phyloP scores from a whole-genome alignment of 2,113 vertebrate genomes.

The Symphodus melops region DNA sequence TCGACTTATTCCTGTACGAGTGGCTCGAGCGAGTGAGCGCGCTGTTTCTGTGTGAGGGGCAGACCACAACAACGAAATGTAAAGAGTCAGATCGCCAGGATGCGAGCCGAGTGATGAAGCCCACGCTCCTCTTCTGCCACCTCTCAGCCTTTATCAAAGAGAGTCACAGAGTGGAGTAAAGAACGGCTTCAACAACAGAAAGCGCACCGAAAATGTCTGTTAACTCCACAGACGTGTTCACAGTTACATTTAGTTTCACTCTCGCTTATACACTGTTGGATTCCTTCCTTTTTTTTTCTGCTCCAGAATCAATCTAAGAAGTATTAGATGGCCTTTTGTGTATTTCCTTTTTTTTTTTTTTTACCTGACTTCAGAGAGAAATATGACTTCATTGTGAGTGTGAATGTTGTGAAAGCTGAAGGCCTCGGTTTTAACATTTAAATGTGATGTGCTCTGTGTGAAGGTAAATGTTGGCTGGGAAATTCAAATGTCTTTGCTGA shows the following conservation, averaged over 20 bases:
- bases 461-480: conserved; percentile 70
- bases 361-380: neutral
- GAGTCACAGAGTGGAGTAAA: neutral
- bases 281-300: neutral
- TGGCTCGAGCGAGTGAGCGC: neutral
- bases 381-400: conserved; percentile 6
- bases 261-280: too few relatives aligned
- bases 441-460: conserved; percentile 34
- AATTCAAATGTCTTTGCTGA: conserved; percentile 76
- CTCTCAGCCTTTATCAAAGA: conserved; percentile 37
- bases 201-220: neutral
- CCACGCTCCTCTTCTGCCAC: conserved; percentile 39
- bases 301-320: neutral
- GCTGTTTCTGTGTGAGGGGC: neutral
- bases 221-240: neutral
- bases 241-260: neutral
- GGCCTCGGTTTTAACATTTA: conserved; percentile 45
- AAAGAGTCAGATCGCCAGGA: conserved; percentile 26
- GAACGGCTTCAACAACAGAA: conserved; percentile 8
- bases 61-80: conserved; percentile 21
- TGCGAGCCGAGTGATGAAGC: conserved; percentile 38
- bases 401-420: conserved; percentile 1
- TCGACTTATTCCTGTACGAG: neutral
- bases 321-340: neutral
- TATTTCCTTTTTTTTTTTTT: neutral